phyloP scores from a whole-genome alignment of 2,797 vertebrate genomes.

The Acomys russatus region DNA sequence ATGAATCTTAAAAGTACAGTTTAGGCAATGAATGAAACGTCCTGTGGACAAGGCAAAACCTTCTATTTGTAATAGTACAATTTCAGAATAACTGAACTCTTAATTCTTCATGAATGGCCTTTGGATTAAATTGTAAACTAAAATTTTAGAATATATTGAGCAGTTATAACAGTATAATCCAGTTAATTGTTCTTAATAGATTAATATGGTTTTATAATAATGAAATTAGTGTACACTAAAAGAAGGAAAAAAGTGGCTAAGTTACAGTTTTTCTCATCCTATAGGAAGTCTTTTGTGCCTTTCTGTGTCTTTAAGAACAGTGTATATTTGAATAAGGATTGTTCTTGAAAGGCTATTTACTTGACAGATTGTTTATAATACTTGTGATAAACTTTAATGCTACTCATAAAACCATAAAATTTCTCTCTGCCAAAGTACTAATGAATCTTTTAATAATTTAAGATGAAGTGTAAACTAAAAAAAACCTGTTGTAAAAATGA shows the following conservation, averaged over 20 bases:
- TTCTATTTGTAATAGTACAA: conserved; percentile 59
- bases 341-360: conserved; percentile 20
- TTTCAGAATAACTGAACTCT: conserved; percentile 50
- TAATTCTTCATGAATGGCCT: conserved; percentile 27
- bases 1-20: conserved; percentile 55
- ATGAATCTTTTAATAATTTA: conserved; percentile 37
- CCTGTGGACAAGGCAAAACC: conserved; percentile 14
- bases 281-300: conserved; percentile 33
- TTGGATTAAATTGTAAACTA: conserved; percentile 51
- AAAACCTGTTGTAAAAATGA: conserved; percentile 43
- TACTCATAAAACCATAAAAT: neutral
- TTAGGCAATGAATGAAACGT: conserved; percentile 39
- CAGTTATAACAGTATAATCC: conserved; percentile 18
- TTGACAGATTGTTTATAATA: conserved; percentile 40
- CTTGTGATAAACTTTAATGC: neutral
- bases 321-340: neutral
- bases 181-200: conserved; percentile 3
- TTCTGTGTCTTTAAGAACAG: conserved; percentile 50
- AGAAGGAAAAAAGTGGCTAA: conserved; percentile 22
- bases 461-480: conserved; percentile 62
- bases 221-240: conserved; percentile 34
- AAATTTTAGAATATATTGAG: conserved; percentile 42
- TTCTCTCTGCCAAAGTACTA: neutral
- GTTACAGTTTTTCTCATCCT: conserved; percentile 10
- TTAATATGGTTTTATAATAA: conserved; percentile 69